Base-by-base conservation (phyloP, 1,140 invertebrate species). In the Trinorchestia longiramus region DNA sequence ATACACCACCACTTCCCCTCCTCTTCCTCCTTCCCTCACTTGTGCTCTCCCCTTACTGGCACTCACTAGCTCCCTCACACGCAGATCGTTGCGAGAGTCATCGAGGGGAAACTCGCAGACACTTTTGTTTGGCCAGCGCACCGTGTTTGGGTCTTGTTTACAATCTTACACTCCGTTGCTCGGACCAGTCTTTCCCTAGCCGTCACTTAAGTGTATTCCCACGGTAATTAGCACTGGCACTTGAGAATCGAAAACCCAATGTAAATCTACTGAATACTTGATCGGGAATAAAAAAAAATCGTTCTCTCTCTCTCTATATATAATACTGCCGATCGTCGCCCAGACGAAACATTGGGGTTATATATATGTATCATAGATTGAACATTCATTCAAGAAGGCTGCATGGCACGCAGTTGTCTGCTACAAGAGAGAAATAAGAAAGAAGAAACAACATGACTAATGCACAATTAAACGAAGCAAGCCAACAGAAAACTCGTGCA, bases 21-120 rank as follows among this genome's bases (percentile, higher is more conserved):
- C 8, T 41, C 88, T 43, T 15, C 88, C 88, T 43, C 88, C 44
- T 23, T 94, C 92, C 92, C 44, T 45, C 92, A 47, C 90, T 8
- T n/a, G n/a, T 6, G 23, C 90, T n/a, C 47, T 47, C 43, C 92
- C 40, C 41, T 23, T 44, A 42, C 92, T 45, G 92, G 43, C 92
- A 94, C 92, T 45, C 92, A 47, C 44, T 77, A 36, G 62, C 62
- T 77, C 62, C 62, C 62, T 77, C 62, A 28, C 62, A 77, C 43
- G 43, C 88, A 4, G 88, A 91, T 91, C 88, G 88, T 91, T 91
- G 88, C 88, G 88, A 91, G 88, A 91, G 41, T 15, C 88, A 91
- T 28, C 43, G 88, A 91, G 88, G 88, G n/a, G 88, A 91, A 43
- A 91, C 88, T 42, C 88, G 88, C 88, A 3, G 88, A 6, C 42